Conservation (phyloP, 2,888 invertebrate species). For the Bombyx huttoni region DNA sequence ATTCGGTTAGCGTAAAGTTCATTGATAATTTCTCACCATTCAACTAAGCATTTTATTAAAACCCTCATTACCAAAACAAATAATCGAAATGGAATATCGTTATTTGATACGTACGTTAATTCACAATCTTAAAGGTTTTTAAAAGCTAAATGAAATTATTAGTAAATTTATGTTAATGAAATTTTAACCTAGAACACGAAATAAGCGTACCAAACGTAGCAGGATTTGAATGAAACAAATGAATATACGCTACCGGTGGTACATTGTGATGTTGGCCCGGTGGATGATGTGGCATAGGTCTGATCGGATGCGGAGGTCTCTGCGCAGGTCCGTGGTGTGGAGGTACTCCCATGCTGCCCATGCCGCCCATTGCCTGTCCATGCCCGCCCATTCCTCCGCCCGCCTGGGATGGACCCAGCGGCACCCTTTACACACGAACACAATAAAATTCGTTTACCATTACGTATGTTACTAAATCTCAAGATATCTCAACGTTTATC, state of each 20-base stretch:
- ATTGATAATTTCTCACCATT: too few relatives aligned
- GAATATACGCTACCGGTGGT: slow-evolving; percentile 28
- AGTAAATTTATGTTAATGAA: not conserved
- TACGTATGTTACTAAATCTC: not conserved
- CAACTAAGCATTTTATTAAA: too few relatives aligned
- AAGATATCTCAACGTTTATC: not conserved
- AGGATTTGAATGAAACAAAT: too few relatives aligned
- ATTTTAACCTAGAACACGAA: too few relatives aligned
- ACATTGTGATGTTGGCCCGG: slow-evolving; percentile 47
- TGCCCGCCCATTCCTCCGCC: slow-evolving; percentile 44
- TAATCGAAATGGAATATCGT: not conserved
- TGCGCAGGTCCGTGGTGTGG: slow-evolving; percentile 40
- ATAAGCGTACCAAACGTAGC: too few relatives aligned
- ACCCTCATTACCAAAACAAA: too few relatives aligned
- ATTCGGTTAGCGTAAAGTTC: not conserved
- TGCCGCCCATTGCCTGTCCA: slow-evolving; percentile 37
- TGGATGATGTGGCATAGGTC: slow-evolving; percentile 54
- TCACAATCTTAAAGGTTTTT: not conserved
- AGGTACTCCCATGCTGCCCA: slow-evolving; percentile 31
- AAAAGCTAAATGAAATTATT: not conserved
- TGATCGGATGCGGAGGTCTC: slow-evolving; percentile 50
- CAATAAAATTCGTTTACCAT: slow-evolving; percentile 1
- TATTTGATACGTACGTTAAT: not conserved
- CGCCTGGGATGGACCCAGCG: slow-evolving; percentile 44
- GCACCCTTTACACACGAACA: slow-evolving; percentile 31